Base-by-base conservation (phyloP, 2,113 vertebrate genomes). In the Clinocottus analis region DNA sequence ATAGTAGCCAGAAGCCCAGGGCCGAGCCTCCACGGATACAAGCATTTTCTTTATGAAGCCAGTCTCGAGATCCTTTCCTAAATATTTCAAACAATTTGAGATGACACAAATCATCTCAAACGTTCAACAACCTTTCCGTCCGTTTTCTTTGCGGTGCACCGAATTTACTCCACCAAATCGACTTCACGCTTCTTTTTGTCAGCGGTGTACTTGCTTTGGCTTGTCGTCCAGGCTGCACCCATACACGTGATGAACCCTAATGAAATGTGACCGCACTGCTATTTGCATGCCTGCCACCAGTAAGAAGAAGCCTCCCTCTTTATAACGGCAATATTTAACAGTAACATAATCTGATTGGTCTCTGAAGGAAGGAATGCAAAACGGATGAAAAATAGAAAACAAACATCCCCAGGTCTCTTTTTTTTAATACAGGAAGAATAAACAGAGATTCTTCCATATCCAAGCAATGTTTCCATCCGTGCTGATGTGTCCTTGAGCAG, bases 401-500 rank as follows among this genome's bases (percentile, higher is more conserved):
- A 85, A 79, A 80, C 65, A 73, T 56, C 84, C 68, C 49, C 61
- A 2, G 72, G 69, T 75, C 56, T 85, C 49, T 53, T 43, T 43
- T 79, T 79, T 6, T 33, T 33, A 5, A 74, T 71, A 56, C 70
- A 83, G 43, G 7, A 55, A 47, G 61, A 56, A 56, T 41, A 76
- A 63, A 60, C 25, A n/a, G 21, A 51, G 7, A 29, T 10, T 75
- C 39, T 78, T 77, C 55, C 55, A 47, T 59, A 84, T 89, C 29
- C 14, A 2, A 72, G 31, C 49, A 58, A 60, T 29, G 56, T 31
- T 79, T 75, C 19, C 65, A 55, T 51, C 53, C 67, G 64, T 73
- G 66, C 60, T 49, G 67, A 68, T 83, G 67, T 78, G 64, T 85
- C 82, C 85, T 83, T 85, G 81, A 84, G 83, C 60, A 11, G 77